phyloP scores from a whole-genome alignment of 2,888 invertebrate genomes.

The Rhamphomyia laevipes region DNA sequence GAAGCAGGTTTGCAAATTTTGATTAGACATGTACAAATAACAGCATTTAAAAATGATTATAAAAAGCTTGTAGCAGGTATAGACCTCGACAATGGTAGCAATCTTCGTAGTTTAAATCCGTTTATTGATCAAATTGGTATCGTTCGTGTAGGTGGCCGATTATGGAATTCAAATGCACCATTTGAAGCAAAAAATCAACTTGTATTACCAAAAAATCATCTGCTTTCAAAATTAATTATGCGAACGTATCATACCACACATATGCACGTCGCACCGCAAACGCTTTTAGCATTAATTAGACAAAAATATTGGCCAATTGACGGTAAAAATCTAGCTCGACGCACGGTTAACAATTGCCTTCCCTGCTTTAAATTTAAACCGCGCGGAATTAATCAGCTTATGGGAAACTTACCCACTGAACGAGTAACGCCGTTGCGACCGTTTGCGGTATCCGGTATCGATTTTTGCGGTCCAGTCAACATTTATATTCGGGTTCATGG shows the following conservation, averaged over 20 bases:
- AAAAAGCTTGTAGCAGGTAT: neutral
- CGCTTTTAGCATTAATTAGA: constrained; percentile 6
- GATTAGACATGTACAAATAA: neutral
- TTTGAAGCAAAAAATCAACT: constrained; percentile 1
- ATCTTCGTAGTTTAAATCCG: neutral
- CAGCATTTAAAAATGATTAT: neutral
- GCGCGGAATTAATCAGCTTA: constrained; percentile 9
- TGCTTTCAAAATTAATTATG: constrained; percentile 4
- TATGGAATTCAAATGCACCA: neutral
- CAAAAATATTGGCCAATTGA: constrained; percentile 15
- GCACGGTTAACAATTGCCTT: constrained; percentile 10
- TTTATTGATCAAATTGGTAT: neutral
- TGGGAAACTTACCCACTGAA: constrained; percentile 18
- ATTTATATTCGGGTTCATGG: constrained; percentile 8
- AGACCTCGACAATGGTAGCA: neutral
- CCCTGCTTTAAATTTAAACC: constrained; percentile 5
- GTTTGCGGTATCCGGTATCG: neutral
- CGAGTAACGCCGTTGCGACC: constrained; percentile 3
- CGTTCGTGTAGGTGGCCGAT: neutral
- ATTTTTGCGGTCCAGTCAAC: constrained; percentile 8
- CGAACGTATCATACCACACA: neutral
- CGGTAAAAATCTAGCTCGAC: constrained; percentile 4
- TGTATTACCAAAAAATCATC: constrained; percentile 1
- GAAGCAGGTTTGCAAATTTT: neutral
- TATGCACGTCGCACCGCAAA: neutral